phyloP scores from a whole-genome alignment of 2,888 invertebrate genomes.

The Cloeon dipterum region DNA sequence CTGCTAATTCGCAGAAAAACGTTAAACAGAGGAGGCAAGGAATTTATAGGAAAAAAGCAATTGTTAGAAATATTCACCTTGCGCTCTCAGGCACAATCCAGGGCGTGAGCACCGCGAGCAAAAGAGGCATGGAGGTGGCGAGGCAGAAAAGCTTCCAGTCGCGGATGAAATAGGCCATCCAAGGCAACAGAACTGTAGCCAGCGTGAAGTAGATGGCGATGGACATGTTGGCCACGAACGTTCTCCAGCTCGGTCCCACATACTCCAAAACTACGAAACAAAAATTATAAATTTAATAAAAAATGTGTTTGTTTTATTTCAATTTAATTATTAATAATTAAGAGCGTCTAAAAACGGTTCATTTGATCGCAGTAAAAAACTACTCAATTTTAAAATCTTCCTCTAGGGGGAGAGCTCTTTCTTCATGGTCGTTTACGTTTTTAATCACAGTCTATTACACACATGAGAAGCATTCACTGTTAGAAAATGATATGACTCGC shows the following conservation, averaged over 20 bases:
- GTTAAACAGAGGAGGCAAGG: neutral
- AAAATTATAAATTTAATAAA: neutral
- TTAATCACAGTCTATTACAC: too few relatives aligned
- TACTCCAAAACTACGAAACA: constrained; percentile 51
- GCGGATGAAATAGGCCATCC: constrained; percentile 58
- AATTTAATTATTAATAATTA: neutral
- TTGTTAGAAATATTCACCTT: constrained; percentile 25
- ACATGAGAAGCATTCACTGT: too few relatives aligned
- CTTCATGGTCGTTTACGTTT: too few relatives aligned
- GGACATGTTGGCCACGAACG: constrained; percentile 78
- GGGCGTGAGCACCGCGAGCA: constrained; percentile 45
- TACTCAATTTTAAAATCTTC: too few relatives aligned
- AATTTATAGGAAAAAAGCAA: neutral
- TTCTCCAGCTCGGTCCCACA: constrained; percentile 74
- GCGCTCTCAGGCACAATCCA: constrained; percentile 68
- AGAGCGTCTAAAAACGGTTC: neutral
- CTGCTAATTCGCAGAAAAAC: neutral
- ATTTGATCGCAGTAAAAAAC: too few relatives aligned
- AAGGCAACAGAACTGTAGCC: constrained; percentile 55
- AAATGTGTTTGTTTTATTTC: neutral
- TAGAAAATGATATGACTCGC: too few relatives aligned
- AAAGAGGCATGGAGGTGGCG: constrained; percentile 53
- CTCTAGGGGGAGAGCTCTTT: too few relatives aligned
- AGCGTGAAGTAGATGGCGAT: constrained; percentile 71
- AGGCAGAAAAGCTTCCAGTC: constrained; percentile 63